These are phyloP conservation scores for Aporophyla lueneburgensis DNA, from an alignment of 2,888 invertebrate genomes.

Conservation along the genomic window DNA sequence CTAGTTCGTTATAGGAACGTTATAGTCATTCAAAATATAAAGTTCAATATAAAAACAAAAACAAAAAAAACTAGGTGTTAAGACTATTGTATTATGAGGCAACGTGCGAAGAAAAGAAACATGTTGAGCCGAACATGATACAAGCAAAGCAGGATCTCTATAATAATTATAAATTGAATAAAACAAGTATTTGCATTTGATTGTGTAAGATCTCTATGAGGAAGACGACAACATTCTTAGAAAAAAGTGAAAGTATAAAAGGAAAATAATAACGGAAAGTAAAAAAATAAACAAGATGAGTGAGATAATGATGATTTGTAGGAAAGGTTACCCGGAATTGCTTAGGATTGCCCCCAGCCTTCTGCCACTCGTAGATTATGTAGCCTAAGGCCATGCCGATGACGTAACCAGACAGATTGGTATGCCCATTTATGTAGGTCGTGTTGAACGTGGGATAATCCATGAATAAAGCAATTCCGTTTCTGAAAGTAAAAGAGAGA, in stretches of 20 bases:
- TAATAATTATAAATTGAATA: background rate
- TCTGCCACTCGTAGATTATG: conserved; percentile 72
- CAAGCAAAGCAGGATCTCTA: background rate
- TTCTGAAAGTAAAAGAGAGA: conserved; percentile 55
- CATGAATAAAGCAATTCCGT: conserved; percentile 57
- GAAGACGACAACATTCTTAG: background rate
- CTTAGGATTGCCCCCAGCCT: conserved; percentile 58
- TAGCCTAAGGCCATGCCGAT: conserved; percentile 76
- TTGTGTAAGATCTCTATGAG: too few species aligned
- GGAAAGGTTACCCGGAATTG: conserved; percentile 68
- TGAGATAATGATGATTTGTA: background rate
- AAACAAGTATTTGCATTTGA: background rate
- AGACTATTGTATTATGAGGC: too few species aligned
- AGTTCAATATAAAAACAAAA: too few species aligned
- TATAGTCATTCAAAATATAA: too few species aligned
- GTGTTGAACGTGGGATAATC: conserved; percentile 69
- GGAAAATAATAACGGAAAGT: background rate
- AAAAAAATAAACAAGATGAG: background rate
- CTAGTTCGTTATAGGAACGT: too few species aligned
- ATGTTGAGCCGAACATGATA: too few species aligned
- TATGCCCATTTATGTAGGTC: conserved; percentile 75
- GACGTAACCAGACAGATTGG: conserved; percentile 74
- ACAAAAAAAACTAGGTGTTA: too few species aligned
- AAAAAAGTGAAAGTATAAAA: background rate
- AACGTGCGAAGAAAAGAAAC: too few species aligned